Evolutionary conservation across 92 coral and sea anemone genomes (phyloP).

Genomic region (Hydrozoanthus gracilis): DNA sequence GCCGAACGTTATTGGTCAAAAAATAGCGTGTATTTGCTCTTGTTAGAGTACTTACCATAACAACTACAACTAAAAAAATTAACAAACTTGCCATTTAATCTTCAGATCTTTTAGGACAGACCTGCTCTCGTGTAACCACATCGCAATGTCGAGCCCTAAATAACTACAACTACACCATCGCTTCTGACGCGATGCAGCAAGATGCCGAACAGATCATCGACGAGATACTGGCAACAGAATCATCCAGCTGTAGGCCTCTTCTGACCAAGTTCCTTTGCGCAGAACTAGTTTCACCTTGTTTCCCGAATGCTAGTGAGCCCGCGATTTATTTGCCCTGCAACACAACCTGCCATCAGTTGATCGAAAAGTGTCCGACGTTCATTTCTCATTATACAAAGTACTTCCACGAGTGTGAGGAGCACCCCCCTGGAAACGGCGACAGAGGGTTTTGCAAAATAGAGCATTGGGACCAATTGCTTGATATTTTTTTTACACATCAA

Average conservation of each 20-base stretch:
- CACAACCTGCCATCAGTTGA: slow-evolving; percentile 31
- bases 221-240: slow-evolving; percentile 7
- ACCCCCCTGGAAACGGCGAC: slow-evolving; percentile 14
- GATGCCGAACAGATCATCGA: slow-evolving; percentile 29
- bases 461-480: slow-evolving; percentile 24
- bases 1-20: no score
- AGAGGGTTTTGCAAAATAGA: slow-evolving; percentile 17
- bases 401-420: slow-evolving; percentile 12
- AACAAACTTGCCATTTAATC: background rate
- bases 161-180: slow-evolving; percentile 21
- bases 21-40: no score
- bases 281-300: slow-evolving; percentile 31
- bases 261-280: slow-evolving; percentile 32
- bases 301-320: slow-evolving; percentile 26
- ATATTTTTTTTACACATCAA: slow-evolving; percentile 6
- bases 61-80: no score
- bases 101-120: slow-evolving; percentile 23
- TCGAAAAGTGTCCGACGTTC: slow-evolving; percentile 23
- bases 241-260: background rate
- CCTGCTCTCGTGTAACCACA: background rate
- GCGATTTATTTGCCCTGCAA: slow-evolving; percentile 33
- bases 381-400: slow-evolving; percentile 12
- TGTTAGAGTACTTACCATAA: no score
- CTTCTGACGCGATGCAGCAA: slow-evolving; percentile 13
- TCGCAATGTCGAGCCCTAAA: slow-evolving; percentile 21